Evolutionary conservation across 2,113 vertebrate species (phyloP), one percentile per base, ranked within the genome.

Genomic region (Phylloscopus trochilus): DNA sequence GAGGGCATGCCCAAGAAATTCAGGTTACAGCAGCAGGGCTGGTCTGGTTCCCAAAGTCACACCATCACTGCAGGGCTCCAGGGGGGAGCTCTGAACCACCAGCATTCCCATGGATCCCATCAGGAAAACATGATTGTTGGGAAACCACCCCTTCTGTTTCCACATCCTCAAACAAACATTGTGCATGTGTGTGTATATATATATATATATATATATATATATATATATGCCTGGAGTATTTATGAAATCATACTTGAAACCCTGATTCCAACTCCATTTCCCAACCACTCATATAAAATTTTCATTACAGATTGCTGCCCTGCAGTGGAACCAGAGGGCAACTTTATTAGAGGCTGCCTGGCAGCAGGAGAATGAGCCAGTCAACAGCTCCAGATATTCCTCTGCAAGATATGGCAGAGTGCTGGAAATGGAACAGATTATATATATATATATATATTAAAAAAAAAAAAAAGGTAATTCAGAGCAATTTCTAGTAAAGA

Each of bases 381-480:
- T 31, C 68, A 68, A 72, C 95, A 96, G 94, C 72, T 83, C 55
- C 78, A 85, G 93, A 93, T 63, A 92, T 21, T 94, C 93, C 81
- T 75, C 88, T 74, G 92, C 6, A 1, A 95, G 95, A 89, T 66
- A 87, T 6, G 9, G 88, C 90, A 52, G 62, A 86, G 93, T 13
- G 64, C 89, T 96, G 93, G 96, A 85, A 96, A 96, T 46, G 92
- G 63, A 96, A 91, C 83, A 90, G 92, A 87, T 93, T 85, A 89
- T 31, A 95, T 82, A 89, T 26, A 95, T 60, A 41, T 41, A n/a
- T n/a, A n/a, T n/a, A n/a, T n/a, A n/a, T n/a, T n/a, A n/a, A n/a
- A 41, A 41, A 41, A 72, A 64, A 90, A 82, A 93, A 93, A 88
- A 73, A 66, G 24, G 86, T 84, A 90, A 91, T 96, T 89, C 92